These are phyloP conservation scores for Acarapis woodi DNA, from an alignment of 1,140 invertebrate species.

Conservation along the genomic window DNA sequence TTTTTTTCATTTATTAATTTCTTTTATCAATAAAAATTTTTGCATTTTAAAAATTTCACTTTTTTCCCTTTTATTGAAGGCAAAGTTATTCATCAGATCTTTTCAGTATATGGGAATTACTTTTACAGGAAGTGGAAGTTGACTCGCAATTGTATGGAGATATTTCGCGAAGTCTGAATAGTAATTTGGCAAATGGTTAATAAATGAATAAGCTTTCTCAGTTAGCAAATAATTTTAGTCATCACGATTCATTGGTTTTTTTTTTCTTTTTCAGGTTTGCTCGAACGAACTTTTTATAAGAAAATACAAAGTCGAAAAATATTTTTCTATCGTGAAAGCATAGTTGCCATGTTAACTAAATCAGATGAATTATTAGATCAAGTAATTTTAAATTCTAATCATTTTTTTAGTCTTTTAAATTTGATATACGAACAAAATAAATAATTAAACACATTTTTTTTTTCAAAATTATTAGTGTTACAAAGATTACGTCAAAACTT, in stretches of 20 bases:
- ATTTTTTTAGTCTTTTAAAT: not conserved
- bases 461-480: slow-evolving; percentile 26
- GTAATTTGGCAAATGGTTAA: slow-evolving; percentile 56
- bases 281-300: slow-evolving; percentile 59
- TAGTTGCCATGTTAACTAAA: slow-evolving; percentile 59
- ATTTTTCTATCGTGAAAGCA: slow-evolving; percentile 62
- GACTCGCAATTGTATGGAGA: slow-evolving; percentile 60
- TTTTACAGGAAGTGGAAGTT: slow-evolving; percentile 68
- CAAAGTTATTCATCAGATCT: slow-evolving; percentile 49
- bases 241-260: too few relatives aligned
- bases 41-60: too few relatives aligned
- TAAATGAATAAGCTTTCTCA: too few relatives aligned
- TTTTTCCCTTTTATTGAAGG: slow-evolving; percentile 14
- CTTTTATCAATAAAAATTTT: too few relatives aligned
- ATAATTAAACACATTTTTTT: not conserved
- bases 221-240: too few relatives aligned
- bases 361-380: slow-evolving; percentile 60
- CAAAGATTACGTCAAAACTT: slow-evolving; percentile 53
- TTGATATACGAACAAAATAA: not conserved
- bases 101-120: slow-evolving; percentile 64
- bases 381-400: slow-evolving; percentile 20
- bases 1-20: too few relatives aligned
- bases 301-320: slow-evolving; percentile 74
- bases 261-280: too few relatives aligned
- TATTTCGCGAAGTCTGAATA: slow-evolving; percentile 44